These are phyloP conservation scores for Drosophila rhopaloa DNA, from an alignment of 1,140 invertebrate genomes.

Conservation along the genomic window DNA sequence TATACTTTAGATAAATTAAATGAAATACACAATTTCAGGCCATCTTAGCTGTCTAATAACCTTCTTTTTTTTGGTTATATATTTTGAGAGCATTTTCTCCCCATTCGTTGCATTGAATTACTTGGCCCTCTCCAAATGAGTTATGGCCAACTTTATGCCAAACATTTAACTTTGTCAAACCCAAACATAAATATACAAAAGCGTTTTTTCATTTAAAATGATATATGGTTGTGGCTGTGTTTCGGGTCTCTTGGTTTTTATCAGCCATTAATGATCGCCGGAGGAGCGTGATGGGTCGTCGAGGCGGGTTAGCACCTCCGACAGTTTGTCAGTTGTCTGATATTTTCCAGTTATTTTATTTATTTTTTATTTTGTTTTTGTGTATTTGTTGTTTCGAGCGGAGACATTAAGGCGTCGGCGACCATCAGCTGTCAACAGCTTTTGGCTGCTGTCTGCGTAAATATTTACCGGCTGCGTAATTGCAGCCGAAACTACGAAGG, in stretches of 20 bases:
- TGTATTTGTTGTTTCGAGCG: background rate
- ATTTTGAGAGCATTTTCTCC: background rate
- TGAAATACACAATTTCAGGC: background rate
- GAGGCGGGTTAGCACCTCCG: conserved; percentile 42
- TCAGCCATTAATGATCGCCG: conserved; percentile 54
- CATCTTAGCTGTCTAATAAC: background rate
- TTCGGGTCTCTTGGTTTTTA: conserved; percentile 29
- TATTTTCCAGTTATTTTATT: conserved; percentile 42
- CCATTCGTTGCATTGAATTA: conserved; percentile 4
- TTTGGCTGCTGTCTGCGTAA: conserved; percentile 53
- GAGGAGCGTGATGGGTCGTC: conserved; percentile 42
- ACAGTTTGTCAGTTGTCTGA: conserved; percentile 41
- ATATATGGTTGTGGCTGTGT: conserved; percentile 22
- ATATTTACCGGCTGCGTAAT: conserved; percentile 63
- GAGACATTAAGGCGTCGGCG: conserved; percentile 34
- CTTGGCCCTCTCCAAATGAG: conserved; percentile 26
- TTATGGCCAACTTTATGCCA: conserved; percentile 21
- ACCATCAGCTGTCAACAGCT: conserved; percentile 57
- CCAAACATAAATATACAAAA: conserved; percentile 52
- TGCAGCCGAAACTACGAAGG: conserved; percentile 41
- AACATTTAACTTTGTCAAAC: conserved; percentile 49
- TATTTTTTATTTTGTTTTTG: conserved; percentile 13
- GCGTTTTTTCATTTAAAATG: conserved; percentile 32
- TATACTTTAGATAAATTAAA: too few relatives aligned
- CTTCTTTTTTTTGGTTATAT: background rate